Percentiles rank a stretch among this genome's conserved stretches.
phyloP scores from a whole-genome alignment of 2,113 vertebrate genomes.

The Upupa epops region DNA sequence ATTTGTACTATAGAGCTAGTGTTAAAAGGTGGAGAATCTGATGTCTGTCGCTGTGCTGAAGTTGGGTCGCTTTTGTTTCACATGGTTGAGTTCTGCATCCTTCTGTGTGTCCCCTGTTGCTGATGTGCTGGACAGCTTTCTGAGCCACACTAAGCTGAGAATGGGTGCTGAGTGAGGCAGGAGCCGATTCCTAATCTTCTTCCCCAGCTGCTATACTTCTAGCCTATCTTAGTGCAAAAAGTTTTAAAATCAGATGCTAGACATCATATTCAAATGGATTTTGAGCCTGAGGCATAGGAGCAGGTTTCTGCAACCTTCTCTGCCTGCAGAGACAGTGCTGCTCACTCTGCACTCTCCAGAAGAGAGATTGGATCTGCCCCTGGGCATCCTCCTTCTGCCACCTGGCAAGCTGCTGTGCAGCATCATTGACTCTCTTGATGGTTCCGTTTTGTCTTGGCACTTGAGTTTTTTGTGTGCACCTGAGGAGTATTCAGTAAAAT shows the following conservation, averaged over 20 bases:
- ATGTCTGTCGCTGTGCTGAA: not conserved
- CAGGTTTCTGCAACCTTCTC: not conserved
- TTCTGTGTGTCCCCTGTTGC: not conserved
- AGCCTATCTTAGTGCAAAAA: not conserved
- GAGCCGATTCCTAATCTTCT: not conserved
- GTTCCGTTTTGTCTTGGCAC: not conserved
- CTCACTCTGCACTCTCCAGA: not conserved
- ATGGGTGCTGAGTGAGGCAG: not conserved
- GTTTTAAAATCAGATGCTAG: not conserved
- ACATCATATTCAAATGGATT: not conserved
- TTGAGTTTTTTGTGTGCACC: not conserved
- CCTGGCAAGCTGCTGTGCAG: not conserved
- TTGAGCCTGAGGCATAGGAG: not conserved
- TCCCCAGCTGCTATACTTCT: not conserved
- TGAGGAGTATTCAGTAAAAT: not conserved
- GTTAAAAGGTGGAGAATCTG: not conserved
- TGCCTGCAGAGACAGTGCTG: accelerated
- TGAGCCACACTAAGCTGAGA: not conserved
- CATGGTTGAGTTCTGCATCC: not conserved
- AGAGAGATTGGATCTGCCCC: not conserved
- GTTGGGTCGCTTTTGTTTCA: not conserved
- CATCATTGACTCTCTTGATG: accelerated
- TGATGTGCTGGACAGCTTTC: not conserved
- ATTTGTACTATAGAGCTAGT: not conserved
- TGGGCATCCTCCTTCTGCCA: accelerated